Evolutionary conservation across 2,797 vertebrate species (phyloP).

Genomic region (Tapirus indicus): DNA sequence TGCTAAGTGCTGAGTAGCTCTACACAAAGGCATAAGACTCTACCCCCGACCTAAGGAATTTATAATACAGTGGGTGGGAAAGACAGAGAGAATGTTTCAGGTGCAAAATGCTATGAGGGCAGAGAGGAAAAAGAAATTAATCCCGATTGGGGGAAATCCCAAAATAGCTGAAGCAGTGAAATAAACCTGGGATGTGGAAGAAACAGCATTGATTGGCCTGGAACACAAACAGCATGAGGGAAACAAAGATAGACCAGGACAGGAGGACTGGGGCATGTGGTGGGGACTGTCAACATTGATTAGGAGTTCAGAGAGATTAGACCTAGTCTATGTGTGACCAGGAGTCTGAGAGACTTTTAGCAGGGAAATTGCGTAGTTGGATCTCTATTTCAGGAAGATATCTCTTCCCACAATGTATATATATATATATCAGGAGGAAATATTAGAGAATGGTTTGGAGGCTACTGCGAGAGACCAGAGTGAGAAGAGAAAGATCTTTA

Average conservation of each 20-base stretch:
- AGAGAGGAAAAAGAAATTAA: background rate
- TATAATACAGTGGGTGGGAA: background rate
- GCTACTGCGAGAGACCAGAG: no score
- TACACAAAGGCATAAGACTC: background rate
- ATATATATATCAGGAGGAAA: background rate
- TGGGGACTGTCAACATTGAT: background rate
- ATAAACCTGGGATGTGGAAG: background rate
- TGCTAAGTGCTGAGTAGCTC: background rate
- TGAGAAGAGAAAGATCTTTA: background rate
- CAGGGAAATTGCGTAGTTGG: background rate
- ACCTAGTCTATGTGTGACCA: background rate
- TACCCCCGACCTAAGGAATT: background rate
- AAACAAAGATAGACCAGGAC: background rate
- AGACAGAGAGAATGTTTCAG: background rate
- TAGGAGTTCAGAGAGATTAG: background rate
- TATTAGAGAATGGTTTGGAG: background rate
- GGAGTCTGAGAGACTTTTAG: background rate
- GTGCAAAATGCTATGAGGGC: background rate
- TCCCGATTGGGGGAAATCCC: background rate
- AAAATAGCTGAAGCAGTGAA: background rate
- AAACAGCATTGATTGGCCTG: background rate
- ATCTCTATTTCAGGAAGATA: background rate
- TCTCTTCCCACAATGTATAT: background rate
- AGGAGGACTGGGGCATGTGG: no score
- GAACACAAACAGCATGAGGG: rapidly evolving